phyloP scores from a whole-genome alignment of 2,113 vertebrate species.

The Anolis sagrei region DNA sequence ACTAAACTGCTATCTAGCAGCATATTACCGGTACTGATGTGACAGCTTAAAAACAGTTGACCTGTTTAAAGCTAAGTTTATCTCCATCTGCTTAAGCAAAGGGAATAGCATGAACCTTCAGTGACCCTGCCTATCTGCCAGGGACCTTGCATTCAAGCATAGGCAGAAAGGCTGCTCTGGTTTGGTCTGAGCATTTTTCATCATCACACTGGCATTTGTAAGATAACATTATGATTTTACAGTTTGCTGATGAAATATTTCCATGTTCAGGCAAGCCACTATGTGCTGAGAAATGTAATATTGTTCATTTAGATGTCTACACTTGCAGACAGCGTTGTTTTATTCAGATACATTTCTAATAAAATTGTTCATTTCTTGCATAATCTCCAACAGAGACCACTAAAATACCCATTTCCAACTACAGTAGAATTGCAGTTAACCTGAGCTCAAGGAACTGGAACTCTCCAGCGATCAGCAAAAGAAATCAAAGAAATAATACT shows the following conservation, averaged over 20 bases:
- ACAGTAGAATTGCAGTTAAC: no score
- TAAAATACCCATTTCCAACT: neutral
- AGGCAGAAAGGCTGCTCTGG: slow-evolving; percentile 65
- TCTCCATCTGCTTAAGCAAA: slow-evolving; percentile 73
- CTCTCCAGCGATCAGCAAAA: no score
- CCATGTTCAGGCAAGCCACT: slow-evolving; percentile 47
- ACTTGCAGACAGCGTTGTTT: slow-evolving; percentile 24
- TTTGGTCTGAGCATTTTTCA: slow-evolving; percentile 40
- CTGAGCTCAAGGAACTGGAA: no score
- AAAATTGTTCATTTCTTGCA: neutral
- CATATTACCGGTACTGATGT: slow-evolving; percentile 38
- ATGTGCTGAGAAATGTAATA: neutral
- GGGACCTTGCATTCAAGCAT: slow-evolving; percentile 67
- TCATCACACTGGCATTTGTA: slow-evolving; percentile 59
- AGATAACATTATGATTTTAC: slow-evolving; percentile 61
- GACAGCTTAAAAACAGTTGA: slow-evolving; percentile 63
- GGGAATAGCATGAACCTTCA: slow-evolving; percentile 66
- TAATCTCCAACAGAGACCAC: neutral
- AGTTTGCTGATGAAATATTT: slow-evolving; percentile 57
- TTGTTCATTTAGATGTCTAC: neutral
- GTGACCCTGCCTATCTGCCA: slow-evolving; percentile 59
- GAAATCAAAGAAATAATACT: no score
- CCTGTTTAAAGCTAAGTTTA: slow-evolving; percentile 70
- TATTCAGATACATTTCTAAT: slow-evolving; percentile 6
- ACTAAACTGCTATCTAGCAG: slow-evolving; percentile 12